Evolutionary conservation across 1,140 invertebrate genomes (phyloP).

Genomic region (Lordiphosa clarofinis): DNA sequence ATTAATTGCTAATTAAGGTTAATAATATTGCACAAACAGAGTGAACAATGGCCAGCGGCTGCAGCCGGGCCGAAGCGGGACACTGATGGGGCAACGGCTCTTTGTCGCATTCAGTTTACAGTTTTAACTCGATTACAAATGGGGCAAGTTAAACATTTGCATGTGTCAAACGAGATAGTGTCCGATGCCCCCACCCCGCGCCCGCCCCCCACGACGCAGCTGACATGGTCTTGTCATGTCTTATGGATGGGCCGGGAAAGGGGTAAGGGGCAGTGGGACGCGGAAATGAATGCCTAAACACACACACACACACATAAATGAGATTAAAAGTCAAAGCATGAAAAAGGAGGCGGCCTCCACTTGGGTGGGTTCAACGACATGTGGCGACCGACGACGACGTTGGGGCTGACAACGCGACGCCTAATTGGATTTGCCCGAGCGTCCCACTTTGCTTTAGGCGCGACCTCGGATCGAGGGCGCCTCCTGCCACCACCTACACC

Average conservation of each 20-base stretch:
- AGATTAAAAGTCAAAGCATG: slow-evolving; percentile 66
- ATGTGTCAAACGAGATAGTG: slow-evolving; percentile 30
- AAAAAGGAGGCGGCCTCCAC: neutral
- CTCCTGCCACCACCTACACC: slow-evolving; percentile 5
- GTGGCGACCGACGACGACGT: slow-evolving; percentile 20
- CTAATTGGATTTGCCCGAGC: slow-evolving; percentile 73
- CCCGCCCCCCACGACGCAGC: slow-evolving; percentile 16
- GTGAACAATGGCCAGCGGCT: slow-evolving; percentile 9
- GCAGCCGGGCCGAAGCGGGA: neutral
- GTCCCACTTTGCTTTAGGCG: slow-evolving; percentile 40
- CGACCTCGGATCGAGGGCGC: slow-evolving; percentile 35
- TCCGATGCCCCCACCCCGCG: neutral
- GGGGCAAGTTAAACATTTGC: slow-evolving; percentile 27
- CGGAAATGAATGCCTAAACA: slow-evolving; percentile 30
- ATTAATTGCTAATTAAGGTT: slow-evolving; percentile 70
- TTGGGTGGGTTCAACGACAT: slow-evolving; percentile 44
- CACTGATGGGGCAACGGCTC: neutral
- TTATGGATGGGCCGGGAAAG: slow-evolving; percentile 25
- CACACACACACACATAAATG: slow-evolving; percentile 41
- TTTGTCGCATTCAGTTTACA: slow-evolving; percentile 26
- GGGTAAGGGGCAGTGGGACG: slow-evolving; percentile 7
- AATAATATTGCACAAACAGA: slow-evolving; percentile 50
- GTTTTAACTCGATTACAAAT: slow-evolving; percentile 33
- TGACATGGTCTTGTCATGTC: slow-evolving; percentile 46
- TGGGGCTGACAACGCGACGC: slow-evolving; percentile 52